Evolutionary conservation across 2,113 vertebrate genomes (phyloP).

Genomic region (Lontra canadensis): DNA sequence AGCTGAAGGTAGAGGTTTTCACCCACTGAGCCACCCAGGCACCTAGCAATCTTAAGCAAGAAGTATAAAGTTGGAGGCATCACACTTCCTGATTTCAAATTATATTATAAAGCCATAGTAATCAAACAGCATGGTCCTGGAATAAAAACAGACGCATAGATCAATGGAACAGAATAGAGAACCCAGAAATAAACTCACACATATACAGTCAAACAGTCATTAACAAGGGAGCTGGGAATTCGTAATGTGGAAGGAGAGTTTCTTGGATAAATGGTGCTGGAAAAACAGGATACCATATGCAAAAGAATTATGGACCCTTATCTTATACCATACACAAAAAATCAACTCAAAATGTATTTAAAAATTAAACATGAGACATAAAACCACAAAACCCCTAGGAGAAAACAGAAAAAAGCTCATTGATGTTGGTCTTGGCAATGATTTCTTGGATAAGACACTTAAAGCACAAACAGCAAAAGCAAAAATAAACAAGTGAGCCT

Average conservation of each 20-base stretch:
- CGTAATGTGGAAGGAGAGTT: background rate
- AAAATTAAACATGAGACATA: background rate
- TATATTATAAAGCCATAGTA: background rate
- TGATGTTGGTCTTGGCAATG: background rate
- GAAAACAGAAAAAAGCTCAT: background rate
- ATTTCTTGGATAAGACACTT: background rate
- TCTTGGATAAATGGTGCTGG: background rate
- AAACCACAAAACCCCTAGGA: background rate
- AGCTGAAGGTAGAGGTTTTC: too few relatives aligned
- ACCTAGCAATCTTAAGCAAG: background rate
- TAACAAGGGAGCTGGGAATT: background rate
- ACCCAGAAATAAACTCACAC: background rate
- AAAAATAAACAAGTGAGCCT: background rate
- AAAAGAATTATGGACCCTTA: background rate
- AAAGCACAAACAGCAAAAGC: background rate
- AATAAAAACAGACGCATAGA: background rate
- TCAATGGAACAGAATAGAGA: background rate
- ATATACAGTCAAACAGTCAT: background rate
- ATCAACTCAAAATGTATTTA: background rate
- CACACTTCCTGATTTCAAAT: background rate
- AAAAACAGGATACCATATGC: background rate
- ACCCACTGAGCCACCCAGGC: too few relatives aligned
- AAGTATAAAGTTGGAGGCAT: background rate
- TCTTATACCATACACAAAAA: background rate
- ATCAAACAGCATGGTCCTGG: background rate